Evolutionary conservation across 2,113 vertebrate genomes (phyloP).

Genomic region (Sceloporus undulatus): DNA sequence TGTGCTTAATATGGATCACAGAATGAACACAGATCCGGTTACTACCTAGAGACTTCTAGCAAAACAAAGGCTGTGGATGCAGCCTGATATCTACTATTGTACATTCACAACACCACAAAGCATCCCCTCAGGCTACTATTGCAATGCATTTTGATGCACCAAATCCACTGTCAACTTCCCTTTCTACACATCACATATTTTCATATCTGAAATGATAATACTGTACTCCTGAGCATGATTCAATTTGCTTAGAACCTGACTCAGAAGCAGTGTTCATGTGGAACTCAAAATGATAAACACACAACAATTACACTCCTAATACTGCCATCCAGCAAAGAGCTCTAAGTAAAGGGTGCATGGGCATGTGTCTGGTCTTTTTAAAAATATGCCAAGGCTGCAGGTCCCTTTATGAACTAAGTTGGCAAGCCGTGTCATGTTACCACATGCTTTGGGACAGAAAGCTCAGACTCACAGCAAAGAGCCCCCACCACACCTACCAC

Average conservation of each 20-base stretch:
- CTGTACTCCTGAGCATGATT: neutral
- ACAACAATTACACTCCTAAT: neutral
- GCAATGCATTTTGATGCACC: neutral
- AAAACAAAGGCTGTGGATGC: neutral
- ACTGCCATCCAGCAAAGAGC: accelerated
- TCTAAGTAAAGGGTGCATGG: neutral
- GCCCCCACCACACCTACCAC: neutral
- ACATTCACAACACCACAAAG: neutral
- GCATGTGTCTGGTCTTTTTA: neutral
- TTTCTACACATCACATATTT: neutral
- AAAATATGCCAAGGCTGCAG: neutral
- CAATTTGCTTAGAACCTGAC: neutral
- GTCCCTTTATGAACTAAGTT: neutral
- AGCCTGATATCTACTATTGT: too few relatives aligned
- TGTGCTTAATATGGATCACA: neutral
- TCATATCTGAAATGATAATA: neutral
- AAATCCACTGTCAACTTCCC: neutral
- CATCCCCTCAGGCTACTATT: neutral
- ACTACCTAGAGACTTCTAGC: neutral
- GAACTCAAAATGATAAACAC: neutral
- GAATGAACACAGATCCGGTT: neutral
- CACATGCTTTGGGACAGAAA: neutral
- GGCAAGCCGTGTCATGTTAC: neutral
- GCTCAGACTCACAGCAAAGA: accelerated
- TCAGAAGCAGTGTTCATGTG: neutral